Conservation (phyloP, 2,797 vertebrate species). For the Macroramphosus scolopax region DNA sequence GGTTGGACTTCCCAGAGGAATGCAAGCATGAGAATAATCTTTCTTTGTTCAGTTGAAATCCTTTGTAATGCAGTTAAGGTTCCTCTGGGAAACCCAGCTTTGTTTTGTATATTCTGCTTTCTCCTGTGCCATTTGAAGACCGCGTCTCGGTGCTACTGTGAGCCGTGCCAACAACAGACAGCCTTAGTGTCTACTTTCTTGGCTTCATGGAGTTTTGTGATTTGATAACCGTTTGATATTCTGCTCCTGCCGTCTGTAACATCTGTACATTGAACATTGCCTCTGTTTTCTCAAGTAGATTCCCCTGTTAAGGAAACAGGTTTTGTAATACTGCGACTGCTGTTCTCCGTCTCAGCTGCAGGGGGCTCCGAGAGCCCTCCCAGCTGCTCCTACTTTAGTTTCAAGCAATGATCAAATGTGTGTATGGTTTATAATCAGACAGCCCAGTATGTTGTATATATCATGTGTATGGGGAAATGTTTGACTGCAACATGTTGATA, state of each 20-base stretch:
- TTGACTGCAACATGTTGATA: constrained; percentile 39
- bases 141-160: constrained; percentile 67
- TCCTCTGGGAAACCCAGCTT: constrained; percentile 40
- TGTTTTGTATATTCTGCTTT: constrained; percentile 46
- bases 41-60: neutral
- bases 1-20: constrained; percentile 42
- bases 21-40: neutral
- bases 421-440: constrained; percentile 30
- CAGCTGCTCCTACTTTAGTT: constrained; percentile 47
- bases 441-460: constrained; percentile 21
- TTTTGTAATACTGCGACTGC: constrained; percentile 50
- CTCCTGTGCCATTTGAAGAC: constrained; percentile 58
- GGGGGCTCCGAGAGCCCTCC: constrained; percentile 30
- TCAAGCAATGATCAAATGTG: constrained; percentile 31
- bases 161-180: constrained; percentile 53
- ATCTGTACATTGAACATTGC: constrained; percentile 41
- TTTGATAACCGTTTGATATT: constrained; percentile 49
- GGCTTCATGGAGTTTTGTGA: constrained; percentile 41
- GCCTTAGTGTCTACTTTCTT: constrained; percentile 30
- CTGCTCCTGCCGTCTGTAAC: constrained; percentile 40
- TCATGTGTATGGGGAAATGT: constrained; percentile 28
- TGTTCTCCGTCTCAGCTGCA: constrained; percentile 45
- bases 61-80: constrained; percentile 1
- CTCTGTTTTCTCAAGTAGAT: no score
- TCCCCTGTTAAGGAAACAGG: no score